A percentile compares a stretch with the other conserved stretches of the same genome.
phyloP scores from a whole-genome alignment of 2,113 vertebrate genomes.

The Sylvia atricapilla region DNA sequence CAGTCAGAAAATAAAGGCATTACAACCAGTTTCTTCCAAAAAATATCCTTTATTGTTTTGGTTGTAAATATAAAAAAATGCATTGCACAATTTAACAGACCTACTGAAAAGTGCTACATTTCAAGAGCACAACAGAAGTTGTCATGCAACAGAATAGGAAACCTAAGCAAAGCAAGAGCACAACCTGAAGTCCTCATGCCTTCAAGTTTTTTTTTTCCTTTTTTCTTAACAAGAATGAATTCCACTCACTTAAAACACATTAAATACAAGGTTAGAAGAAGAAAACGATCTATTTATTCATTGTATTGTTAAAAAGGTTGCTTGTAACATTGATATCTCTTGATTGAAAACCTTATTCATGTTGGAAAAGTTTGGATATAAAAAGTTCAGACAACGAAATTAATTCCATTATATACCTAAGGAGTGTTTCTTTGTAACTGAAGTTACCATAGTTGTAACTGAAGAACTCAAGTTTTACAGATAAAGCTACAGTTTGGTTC shows the following conservation, averaged over 20 bases:
- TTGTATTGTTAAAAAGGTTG: neutral
- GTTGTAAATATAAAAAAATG: slow-evolving; percentile 75
- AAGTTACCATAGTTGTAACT: neutral
- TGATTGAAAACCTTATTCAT: neutral
- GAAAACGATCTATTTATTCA: neutral
- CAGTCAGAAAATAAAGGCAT: neutral
- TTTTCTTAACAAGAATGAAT: neutral
- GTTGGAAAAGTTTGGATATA: neutral
- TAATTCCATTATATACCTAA: neutral
- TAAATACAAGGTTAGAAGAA: slow-evolving; percentile 36
- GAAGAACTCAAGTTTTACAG: neutral
- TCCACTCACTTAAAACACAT: slow-evolving; percentile 16
- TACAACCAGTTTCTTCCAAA: slow-evolving; percentile 57
- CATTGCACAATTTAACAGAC: slow-evolving; percentile 74
- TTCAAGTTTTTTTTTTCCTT: neutral
- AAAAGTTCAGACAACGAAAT: neutral
- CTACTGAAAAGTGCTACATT: slow-evolving; percentile 61
- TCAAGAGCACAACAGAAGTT: slow-evolving; percentile 26
- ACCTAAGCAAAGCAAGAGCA: slow-evolving; percentile 40
- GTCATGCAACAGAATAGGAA: slow-evolving; percentile 36
- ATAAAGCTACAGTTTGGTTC: neutral
- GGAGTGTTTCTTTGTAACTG: neutral
- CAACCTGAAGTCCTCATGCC: slow-evolving; percentile 38
- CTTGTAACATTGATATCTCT: neutral
- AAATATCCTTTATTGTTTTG: slow-evolving; percentile 78